phyloP scores from a whole-genome alignment of 1,140 invertebrate species.

The Palaemon carinicauda region DNA sequence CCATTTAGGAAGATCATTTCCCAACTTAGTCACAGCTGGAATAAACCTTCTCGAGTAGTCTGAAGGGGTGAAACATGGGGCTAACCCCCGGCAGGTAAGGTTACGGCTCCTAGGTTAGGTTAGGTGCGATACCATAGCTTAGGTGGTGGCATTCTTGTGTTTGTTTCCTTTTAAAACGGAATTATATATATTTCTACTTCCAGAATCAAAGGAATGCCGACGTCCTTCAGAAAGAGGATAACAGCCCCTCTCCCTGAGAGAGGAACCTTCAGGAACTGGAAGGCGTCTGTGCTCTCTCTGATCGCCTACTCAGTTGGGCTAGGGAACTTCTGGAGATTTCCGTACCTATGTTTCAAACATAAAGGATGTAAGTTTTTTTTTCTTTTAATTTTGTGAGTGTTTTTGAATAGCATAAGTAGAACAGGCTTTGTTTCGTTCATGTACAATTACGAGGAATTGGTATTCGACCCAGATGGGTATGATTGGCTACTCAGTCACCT shows the following conservation, averaged over 20 bases:
- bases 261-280: conserved; percentile 62
- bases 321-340: conserved; percentile 70
- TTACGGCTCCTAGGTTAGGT: too few relatives aligned
- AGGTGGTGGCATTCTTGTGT: too few relatives aligned
- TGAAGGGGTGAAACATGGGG: too few relatives aligned
- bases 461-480: neutral
- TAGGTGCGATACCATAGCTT: too few relatives aligned
- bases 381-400: neutral
- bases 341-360: conserved; percentile 87
- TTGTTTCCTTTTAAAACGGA: too few relatives aligned
- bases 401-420: neutral
- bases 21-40: too few relatives aligned
- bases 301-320: conserved; percentile 64
- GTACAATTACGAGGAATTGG: neutral
- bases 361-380: conserved; percentile 74
- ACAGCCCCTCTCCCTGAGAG: neutral
- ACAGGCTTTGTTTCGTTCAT: neutral
- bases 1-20: too few relatives aligned
- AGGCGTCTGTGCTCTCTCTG: conserved; percentile 64
- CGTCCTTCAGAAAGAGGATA: neutral
- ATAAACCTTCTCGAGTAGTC: too few relatives aligned
- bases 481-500: too few relatives aligned
- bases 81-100: too few relatives aligned
- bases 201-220: neutral
- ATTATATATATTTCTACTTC: neutral